Evolutionary conservation across 1,140 invertebrate species (phyloP), one percentile per base, ranked within the genome.

Genomic region (Sycobia sp.): DNA sequence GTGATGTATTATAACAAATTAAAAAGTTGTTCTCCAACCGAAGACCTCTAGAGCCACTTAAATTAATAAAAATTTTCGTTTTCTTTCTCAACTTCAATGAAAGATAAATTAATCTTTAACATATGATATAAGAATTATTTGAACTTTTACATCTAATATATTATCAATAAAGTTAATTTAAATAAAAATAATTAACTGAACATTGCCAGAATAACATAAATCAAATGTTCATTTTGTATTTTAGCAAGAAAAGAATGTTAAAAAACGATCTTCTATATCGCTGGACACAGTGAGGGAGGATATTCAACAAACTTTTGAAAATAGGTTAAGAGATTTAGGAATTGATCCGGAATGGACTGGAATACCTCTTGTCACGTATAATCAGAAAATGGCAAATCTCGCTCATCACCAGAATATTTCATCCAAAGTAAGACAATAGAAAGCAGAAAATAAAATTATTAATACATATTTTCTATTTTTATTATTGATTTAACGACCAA

Each of bases 301-400:
- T 39, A 51, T 78, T 38, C 50, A 65, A 27, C 57, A 74, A 22
- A 59, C 64, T 43, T 75, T 81, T 25, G 67, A 79, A 22, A 64
- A 72, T 9, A 77, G 75, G 57, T 65, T 88, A 63, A 74, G 76
- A 60, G 78, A 82, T 60, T 71, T 86, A 34, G 86, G 86, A 34
- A 79, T 87, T 9, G 84, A 86, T 73, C 83, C 85, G 7, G 79
- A 85, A 27, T 85, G 80, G 77, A 78, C 73, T 11, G 81, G 81
- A 50, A 74, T 87, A 68, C 78, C 83, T 0, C 69, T 73, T 63
- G 78, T 71, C 55, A 77, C 80, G 23, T 87, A 80, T 66, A 76
- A 79, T 36, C 82, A 84, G 63, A 84, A 84, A 62, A 78, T 83
- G 43, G 76, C 76, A 8, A 77, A 79, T 43, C 67, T 88, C 16